phyloP scores from a whole-genome alignment of 2,797 vertebrate species.

The Mus spretus region DNA sequence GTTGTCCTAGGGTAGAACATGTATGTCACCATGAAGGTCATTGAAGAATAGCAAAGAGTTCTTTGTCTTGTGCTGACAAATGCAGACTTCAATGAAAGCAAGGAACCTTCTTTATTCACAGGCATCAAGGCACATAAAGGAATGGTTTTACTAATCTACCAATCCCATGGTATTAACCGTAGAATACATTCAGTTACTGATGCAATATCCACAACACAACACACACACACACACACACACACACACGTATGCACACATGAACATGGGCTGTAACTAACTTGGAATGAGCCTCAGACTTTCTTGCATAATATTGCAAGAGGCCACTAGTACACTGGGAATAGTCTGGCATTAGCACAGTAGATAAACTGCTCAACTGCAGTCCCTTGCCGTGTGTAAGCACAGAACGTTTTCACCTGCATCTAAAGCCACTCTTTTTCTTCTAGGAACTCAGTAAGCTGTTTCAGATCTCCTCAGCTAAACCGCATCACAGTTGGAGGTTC shows the following conservation, averaged over 20 bases:
- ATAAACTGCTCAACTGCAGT: not conserved
- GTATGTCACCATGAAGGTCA: not conserved
- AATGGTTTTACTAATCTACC: not conserved
- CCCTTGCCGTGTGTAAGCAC: conserved; percentile 9
- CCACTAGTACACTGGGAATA: not conserved
- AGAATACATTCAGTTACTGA: conserved; percentile 43
- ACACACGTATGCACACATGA: not conserved
- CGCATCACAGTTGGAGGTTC: not conserved
- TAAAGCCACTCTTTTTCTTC: conserved; percentile 73
- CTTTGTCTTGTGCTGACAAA: conserved; percentile 54
- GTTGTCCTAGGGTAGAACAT: not conserved
- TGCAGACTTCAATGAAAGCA: conserved; percentile 22
- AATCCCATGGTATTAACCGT: not conserved
- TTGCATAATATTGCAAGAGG: not conserved
- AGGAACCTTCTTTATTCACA: not conserved
- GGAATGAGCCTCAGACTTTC: conserved; percentile 14
- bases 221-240: not conserved
- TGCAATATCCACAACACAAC: not conserved
- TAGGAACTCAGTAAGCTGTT: conserved; percentile 73
- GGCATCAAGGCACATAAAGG: not conserved
- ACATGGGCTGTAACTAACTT: not conserved
- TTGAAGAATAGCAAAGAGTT: not conserved
- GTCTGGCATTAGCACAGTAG: not conserved
- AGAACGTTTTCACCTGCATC: conserved; percentile 28
- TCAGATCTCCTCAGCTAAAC: conserved; percentile 50